phyloP scores from a whole-genome alignment of 2,888 invertebrate species.

The Elmis aenea region DNA sequence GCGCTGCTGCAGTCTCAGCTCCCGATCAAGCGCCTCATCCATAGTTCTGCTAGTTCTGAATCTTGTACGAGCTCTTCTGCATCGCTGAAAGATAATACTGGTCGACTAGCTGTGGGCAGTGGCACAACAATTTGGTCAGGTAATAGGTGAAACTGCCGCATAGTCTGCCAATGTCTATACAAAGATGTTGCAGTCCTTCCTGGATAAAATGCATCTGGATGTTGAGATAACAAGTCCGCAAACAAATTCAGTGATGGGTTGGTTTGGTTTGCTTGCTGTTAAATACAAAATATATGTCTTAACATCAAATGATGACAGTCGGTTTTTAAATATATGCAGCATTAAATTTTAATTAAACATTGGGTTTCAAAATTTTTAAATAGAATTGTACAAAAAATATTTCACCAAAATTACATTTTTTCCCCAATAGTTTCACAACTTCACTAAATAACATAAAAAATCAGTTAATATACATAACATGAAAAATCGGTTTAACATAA shows the following conservation, averaged over 20 bases:
- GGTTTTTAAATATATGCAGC: too few species aligned
- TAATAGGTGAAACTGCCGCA: constrained; percentile 87
- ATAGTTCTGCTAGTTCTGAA: constrained; percentile 74
- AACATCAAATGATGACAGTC: too few species aligned
- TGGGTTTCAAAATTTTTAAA: too few species aligned
- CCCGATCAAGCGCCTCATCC: constrained; percentile 77
- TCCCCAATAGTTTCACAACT: too few species aligned
- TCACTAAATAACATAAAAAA: too few species aligned
- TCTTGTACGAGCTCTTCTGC: constrained; percentile 87
- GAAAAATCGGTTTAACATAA: too few species aligned
- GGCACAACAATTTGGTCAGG: constrained; percentile 76
- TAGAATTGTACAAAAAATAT: too few species aligned
- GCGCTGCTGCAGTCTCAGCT: constrained; percentile 54
- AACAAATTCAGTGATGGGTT: constrained; percentile 73
- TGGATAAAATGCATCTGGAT: constrained; percentile 81
- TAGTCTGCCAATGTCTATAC: constrained; percentile 84
- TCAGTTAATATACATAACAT: too few species aligned
- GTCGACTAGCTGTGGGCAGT: constrained; percentile 36
- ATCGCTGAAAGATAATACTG: constrained; percentile 76
- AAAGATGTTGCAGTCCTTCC: constrained; percentile 82
- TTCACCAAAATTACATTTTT: too few species aligned
- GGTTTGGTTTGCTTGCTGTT: too few species aligned
- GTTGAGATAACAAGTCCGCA: constrained; percentile 76
- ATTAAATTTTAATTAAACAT: too few species aligned
- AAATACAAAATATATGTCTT: too few species aligned